These are phyloP conservation scores for Sesamia inferens DNA, from an alignment of 2,888 invertebrate genomes.

Conservation along the genomic window DNA sequence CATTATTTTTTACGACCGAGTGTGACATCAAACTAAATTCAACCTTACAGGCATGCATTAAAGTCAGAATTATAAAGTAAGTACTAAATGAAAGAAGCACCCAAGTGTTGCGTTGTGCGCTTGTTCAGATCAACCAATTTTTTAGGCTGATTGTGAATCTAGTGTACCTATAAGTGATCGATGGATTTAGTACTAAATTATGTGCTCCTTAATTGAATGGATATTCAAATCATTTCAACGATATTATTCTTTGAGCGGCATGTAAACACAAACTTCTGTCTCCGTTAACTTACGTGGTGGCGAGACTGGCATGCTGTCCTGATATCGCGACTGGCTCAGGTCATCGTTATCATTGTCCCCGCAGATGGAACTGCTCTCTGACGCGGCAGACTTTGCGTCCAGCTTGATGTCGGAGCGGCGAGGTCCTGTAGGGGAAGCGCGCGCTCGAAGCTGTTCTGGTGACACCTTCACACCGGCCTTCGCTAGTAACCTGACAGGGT, in stretches of 20 bases:
- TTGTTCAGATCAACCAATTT: too few species aligned
- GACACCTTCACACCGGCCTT: slow-evolving; percentile 97
- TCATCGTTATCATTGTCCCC: slow-evolving; percentile 96
- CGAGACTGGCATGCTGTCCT: slow-evolving; percentile 89
- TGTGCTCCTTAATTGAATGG: background rate
- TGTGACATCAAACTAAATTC: too few species aligned
- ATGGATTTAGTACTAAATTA: background rate
- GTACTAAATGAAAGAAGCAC: too few species aligned
- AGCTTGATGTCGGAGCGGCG: slow-evolving; percentile 94
- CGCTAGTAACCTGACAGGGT: slow-evolving; percentile 92
- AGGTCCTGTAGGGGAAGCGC: slow-evolving; percentile 96
- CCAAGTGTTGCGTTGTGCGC: too few species aligned
- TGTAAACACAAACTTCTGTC: background rate
- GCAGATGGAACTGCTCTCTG: slow-evolving; percentile 93
- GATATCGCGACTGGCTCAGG: slow-evolving; percentile 92
- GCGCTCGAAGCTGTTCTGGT: slow-evolving; percentile 94
- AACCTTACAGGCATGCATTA: too few species aligned
- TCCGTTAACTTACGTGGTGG: slow-evolving; percentile 89
- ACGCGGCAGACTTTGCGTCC: slow-evolving; percentile 94
- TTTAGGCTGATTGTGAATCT: too few species aligned
- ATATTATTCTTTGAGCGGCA: background rate
- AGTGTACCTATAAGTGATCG: too few species aligned
- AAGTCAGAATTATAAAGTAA: too few species aligned
- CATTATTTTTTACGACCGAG: too few species aligned
- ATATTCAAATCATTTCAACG: background rate